Evolutionary conservation across 1,140 invertebrate species (phyloP).

Genomic region (Babylonia areolata): DNA sequence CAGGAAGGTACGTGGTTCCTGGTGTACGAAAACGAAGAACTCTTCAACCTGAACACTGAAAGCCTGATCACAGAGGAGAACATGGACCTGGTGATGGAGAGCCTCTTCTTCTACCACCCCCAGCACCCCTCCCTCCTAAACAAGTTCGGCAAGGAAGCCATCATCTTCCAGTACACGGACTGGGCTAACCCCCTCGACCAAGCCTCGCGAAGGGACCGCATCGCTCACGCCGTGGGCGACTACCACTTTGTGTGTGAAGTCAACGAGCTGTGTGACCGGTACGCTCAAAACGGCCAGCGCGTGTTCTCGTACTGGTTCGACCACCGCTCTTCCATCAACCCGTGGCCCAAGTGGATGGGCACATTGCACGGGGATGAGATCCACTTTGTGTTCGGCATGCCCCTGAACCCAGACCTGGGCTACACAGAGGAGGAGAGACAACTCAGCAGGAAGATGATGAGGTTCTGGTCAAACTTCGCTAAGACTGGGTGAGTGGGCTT

Average conservation of each 20-base stretch:
- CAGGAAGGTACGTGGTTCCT: constrained; percentile 95
- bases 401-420: constrained; percentile 85
- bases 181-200: constrained; percentile 93
- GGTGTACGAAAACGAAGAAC: constrained; percentile 84
- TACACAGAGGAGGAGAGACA: constrained; percentile 92
- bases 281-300: constrained; percentile 87
- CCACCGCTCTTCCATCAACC: constrained; percentile 87
- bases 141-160: constrained; percentile 88
- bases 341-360: constrained; percentile 97
- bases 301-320: constrained; percentile 95
- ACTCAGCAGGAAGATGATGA: constrained; percentile 92
- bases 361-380: constrained; percentile 98
- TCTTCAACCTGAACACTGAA: constrained; percentile 35
- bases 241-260: constrained; percentile 97
- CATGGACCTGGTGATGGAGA: constrained; percentile 47
- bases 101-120: constrained; percentile 45
- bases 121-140: constrained; percentile 78
- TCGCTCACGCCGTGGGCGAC: constrained; percentile 97
- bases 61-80: constrained; percentile 60
- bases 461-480: constrained; percentile 96
- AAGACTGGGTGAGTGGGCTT: constrained; percentile 86
- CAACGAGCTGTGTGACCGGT: constrained; percentile 92
- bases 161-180: constrained; percentile 93
- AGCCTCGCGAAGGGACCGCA: constrained; percentile 86
- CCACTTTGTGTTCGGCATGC: constrained; percentile 92